Conservation (phyloP, 2,797 vertebrate genomes). For the Selene dorsalis region DNA sequence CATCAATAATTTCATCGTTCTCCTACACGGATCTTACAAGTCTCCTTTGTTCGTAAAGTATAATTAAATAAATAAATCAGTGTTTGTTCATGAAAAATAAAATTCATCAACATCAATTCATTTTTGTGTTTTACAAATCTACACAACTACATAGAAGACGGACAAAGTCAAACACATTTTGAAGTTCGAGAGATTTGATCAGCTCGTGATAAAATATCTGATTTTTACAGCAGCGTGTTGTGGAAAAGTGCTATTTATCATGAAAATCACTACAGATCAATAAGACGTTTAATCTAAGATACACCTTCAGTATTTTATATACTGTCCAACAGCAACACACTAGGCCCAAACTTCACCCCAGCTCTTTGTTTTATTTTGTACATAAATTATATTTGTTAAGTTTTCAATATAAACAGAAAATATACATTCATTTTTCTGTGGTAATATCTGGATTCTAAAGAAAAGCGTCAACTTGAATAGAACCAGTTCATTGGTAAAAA, state of each 20-base stretch:
- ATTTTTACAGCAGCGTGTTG: background rate
- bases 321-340: background rate
- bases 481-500: background rate
- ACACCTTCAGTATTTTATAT: background rate
- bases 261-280: background rate
- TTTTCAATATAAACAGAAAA: background rate
- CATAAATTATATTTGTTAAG: background rate
- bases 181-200: background rate
- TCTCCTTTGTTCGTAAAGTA: background rate
- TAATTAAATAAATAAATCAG: background rate
- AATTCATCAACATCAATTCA: background rate
- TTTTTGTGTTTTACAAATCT: background rate
- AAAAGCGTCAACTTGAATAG: background rate
- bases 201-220: background rate
- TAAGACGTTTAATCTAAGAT: background rate
- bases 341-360: background rate
- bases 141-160: background rate
- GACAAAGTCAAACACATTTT: constrained; percentile 5
- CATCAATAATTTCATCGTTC: background rate
- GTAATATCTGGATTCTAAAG: background rate
- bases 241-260: background rate
- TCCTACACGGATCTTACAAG: background rate
- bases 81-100: background rate
- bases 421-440: background rate
- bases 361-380: background rate